Evolutionary conservation across 2,113 vertebrate species (phyloP).

Genomic region (Delphinapterus leucas): DNA sequence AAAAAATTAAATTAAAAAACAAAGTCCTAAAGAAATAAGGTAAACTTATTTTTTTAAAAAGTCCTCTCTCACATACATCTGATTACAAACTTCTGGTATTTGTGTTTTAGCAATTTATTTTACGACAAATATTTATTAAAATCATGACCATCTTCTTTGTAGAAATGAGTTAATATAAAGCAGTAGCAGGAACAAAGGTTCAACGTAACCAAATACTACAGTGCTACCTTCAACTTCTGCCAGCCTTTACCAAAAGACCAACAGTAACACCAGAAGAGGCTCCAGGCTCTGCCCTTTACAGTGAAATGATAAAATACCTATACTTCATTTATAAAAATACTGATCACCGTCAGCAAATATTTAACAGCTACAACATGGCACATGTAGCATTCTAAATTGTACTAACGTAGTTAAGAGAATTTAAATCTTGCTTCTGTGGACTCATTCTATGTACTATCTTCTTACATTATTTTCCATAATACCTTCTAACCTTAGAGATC

Average conservation of each 20-base stretch:
- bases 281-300: not conserved
- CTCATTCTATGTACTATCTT: conserved; percentile 13
- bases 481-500: conserved; percentile 26
- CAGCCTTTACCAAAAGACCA: not conserved
- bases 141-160: not conserved
- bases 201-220: not conserved
- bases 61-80: not conserved
- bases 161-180: conserved; percentile 28
- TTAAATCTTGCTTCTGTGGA: conserved; percentile 21
- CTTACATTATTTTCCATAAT: conserved; percentile 20
- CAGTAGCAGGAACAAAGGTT: not conserved
- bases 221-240: not conserved
- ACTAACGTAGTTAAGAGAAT: conserved; percentile 13
- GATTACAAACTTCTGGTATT: not conserved
- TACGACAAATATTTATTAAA: conserved; percentile 15
- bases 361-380: conserved; percentile 56
- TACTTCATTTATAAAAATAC: conserved; percentile 41
- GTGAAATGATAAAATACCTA: not conserved
- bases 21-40: not conserved
- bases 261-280: not conserved
- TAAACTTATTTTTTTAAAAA: not conserved
- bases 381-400: not conserved
- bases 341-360: conserved; percentile 29
- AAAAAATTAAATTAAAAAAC: not conserved
- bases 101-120: conserved; percentile 12